phyloP scores from a whole-genome alignment of 92 coral and sea anemone genomes.

The Isaurus tuberculatus region DNA sequence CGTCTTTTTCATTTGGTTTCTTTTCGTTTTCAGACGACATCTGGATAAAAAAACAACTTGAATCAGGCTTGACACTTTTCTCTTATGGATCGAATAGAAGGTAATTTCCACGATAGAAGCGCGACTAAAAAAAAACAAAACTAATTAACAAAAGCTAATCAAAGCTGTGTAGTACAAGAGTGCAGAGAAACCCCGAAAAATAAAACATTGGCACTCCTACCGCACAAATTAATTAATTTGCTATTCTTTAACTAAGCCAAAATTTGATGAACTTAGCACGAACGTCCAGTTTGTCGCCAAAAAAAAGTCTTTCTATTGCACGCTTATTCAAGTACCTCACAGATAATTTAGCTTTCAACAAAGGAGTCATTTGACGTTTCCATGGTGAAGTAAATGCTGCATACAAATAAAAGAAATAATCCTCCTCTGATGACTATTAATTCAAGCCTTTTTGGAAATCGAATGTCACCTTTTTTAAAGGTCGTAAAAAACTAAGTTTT shows the following conservation, averaged over 20 bases:
- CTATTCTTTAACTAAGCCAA: neutral
- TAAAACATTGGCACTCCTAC: neutral
- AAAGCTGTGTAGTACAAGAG: neutral
- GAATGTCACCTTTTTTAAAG: too few species aligned
- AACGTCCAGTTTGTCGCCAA: neutral
- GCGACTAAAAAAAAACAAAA: neutral
- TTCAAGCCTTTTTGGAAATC: too few species aligned
- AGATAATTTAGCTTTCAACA: conserved; percentile 5
- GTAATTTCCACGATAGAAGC: neutral
- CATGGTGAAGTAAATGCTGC: conserved; percentile 16
- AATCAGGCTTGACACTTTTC: neutral
- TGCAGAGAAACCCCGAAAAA: neutral
- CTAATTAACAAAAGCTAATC: neutral
- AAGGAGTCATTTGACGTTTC: conserved; percentile 4
- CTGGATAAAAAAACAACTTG: neutral
- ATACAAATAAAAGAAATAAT: neutral
- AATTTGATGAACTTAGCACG: neutral
- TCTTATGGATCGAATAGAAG: neutral
- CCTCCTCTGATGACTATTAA: too few species aligned
- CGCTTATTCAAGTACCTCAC: neutral
- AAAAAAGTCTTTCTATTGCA: neutral
- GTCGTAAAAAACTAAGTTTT: too few species aligned
- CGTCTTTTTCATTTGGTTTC: neutral
- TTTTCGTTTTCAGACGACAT: conserved; percentile 40
- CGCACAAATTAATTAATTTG: neutral